Evolutionary conservation across 2,113 vertebrate species (phyloP).

Genomic region (Poicephalus meyeri): DNA sequence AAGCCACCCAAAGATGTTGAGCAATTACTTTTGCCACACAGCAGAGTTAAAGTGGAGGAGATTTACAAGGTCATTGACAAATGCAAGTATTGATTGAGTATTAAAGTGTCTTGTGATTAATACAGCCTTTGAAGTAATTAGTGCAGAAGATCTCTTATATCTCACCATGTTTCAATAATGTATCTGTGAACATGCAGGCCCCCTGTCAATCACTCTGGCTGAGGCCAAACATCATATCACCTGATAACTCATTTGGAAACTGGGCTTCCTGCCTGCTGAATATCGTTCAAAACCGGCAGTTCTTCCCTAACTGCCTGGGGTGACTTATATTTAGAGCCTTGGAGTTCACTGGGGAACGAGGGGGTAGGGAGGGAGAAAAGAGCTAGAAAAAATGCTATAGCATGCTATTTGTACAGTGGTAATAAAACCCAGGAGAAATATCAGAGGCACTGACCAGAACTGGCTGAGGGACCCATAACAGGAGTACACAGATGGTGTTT

Average conservation of each 20-base stretch:
- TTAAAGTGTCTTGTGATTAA: conserved; percentile 77
- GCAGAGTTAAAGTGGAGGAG: conserved; percentile 53
- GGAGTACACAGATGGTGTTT: background rate
- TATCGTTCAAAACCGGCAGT: conserved; percentile 71
- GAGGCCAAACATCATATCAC: conserved; percentile 76
- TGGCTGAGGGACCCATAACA: background rate
- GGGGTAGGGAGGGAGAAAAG: background rate
- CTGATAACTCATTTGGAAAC: conserved; percentile 82
- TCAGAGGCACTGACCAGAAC: background rate
- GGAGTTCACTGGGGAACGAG: background rate
- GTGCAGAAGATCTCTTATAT: conserved; percentile 66
- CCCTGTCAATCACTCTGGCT: conserved; percentile 78
- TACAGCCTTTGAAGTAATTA: conserved; percentile 74
- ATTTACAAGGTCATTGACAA: conserved; percentile 73
- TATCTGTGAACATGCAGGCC: conserved; percentile 64
- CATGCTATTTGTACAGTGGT: conserved; percentile 23
- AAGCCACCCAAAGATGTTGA: background rate
- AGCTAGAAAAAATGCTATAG: conserved; percentile 40
- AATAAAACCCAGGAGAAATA: conserved; percentile 15
- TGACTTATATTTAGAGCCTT: conserved; percentile 76
- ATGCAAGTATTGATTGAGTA: conserved; percentile 73
- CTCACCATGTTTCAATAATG: conserved; percentile 75
- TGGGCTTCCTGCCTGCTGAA: conserved; percentile 75
- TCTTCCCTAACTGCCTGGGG: conserved; percentile 75
- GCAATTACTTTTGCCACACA: background rate